Evolutionary conservation across 1,140 invertebrate species (phyloP).

Genomic region (Coenobita brevimanus): DNA sequence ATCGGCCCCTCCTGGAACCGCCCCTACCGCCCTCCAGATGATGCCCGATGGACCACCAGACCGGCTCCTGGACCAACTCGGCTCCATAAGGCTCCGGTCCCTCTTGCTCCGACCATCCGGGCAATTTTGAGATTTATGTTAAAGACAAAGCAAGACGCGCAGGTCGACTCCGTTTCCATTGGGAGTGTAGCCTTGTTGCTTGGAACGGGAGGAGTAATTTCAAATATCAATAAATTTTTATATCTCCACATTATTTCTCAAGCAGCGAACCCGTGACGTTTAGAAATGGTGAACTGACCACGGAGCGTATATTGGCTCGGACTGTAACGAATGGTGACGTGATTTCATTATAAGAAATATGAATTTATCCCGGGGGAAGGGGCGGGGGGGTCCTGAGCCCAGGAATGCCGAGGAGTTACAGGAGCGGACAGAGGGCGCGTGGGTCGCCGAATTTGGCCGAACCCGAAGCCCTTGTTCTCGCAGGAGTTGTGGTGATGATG

Average conservation of each 20-base stretch:
- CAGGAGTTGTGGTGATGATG: too few relatives aligned
- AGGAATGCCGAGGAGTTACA: slow-evolving; percentile 36
- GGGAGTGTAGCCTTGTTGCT: slow-evolving; percentile 43
- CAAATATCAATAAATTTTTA: slow-evolving; percentile 65
- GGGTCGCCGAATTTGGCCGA: not conserved
- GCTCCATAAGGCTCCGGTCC: slow-evolving; percentile 15
- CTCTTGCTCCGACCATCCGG: slow-evolving; percentile 25
- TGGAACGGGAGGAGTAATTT: slow-evolving; percentile 39
- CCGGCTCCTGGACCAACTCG: not conserved
- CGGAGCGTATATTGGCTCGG: slow-evolving; percentile 16
- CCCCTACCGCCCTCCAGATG: slow-evolving; percentile 50
- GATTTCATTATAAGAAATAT: slow-evolving; percentile 65
- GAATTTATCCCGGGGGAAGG: slow-evolving; percentile 51
- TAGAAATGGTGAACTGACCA: slow-evolving; percentile 43
- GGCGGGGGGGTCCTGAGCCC: too few relatives aligned
- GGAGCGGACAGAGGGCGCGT: slow-evolving; percentile 27
- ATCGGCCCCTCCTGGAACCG: slow-evolving; percentile 59
- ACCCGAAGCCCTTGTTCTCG: too few relatives aligned
- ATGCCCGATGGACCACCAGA: not conserved
- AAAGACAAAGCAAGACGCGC: slow-evolving; percentile 48
- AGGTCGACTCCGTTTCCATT: not conserved
- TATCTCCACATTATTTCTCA: slow-evolving; percentile 61
- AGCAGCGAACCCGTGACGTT: slow-evolving; percentile 41
- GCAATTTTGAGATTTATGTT: slow-evolving; percentile 58
- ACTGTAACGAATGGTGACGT: slow-evolving; percentile 62